Base-by-base conservation (phyloP, 2,888 invertebrate species). In the Eretmocerus hayati region DNA sequence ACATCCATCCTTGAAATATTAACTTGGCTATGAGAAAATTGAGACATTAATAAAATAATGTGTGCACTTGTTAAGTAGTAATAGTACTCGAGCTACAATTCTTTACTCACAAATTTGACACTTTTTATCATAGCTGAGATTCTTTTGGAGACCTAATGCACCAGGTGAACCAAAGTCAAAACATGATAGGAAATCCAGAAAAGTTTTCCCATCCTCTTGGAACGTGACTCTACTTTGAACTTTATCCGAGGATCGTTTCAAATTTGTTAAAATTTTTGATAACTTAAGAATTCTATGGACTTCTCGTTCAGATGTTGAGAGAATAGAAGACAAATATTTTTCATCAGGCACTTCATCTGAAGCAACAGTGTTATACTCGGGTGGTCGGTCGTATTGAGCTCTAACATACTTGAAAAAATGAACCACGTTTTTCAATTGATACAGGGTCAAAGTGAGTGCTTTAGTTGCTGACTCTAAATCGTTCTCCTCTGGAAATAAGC, bases 1-100 rank as follows among this genome's bases (percentile, higher is more conserved):
- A 67, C 59, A 74, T 63, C 55, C 69, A 67, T 22, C 72, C 70
- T 56, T 72, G 68, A 51, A 63, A 74, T 15, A 75, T 64, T 40
- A 73, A 53, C 57, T 70, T 69, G 46, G 73, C 73, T 70, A 48
- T 3, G 60, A 57, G 35, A 41, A 21, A n/a, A n/a, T n/a, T n/a
- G n/a, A n/a, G n/a, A n/a, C n/a, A n/a, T n/a, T 22, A 48, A 23
- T 11, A 48, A 39, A 33, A 42, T 30, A 26, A 26, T 26, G 6
- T 26, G 8, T 26, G 11, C 26, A 15, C 8, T 26, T 26, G 22
- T 22, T 41, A 26, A 39, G 26, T 36, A n/a, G 5, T 11, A 44
- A 37, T n/a, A 45, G 18, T 35, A 41, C 45, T 22, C 32, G 20
- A 21, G 35, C 37, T 26, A 9, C 26, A 26, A n/a, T 26, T 26